Percentiles rank a stretch among this genome's conserved stretches.
phyloP scores from a whole-genome alignment of 2,113 vertebrate species.

The Thamnaconus septentrionalis region DNA sequence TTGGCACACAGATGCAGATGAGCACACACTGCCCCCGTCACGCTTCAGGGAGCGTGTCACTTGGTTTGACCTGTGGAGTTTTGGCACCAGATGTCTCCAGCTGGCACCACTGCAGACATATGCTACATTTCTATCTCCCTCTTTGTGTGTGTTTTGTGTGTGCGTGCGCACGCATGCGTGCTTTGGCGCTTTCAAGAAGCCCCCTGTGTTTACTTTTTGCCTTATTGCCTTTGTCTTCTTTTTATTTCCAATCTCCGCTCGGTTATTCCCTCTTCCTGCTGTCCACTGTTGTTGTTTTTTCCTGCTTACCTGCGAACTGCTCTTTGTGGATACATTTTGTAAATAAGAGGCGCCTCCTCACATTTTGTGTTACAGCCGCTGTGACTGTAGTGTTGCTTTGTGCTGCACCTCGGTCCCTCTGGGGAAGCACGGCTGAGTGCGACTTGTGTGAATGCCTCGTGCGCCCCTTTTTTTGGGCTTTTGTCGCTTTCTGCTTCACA shows the following conservation, averaged over 20 bases:
- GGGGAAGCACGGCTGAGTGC: slow-evolving; percentile 14
- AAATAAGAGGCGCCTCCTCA: slow-evolving; percentile 40
- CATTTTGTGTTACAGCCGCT: slow-evolving; percentile 24
- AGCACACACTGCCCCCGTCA: slow-evolving; percentile 31
- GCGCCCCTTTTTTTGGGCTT: slow-evolving; percentile 3
- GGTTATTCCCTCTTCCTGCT: slow-evolving; percentile 9
- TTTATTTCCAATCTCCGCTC: slow-evolving; percentile 53
- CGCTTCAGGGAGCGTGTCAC: slow-evolving; percentile 67
- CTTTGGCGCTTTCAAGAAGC: slow-evolving; percentile 50
- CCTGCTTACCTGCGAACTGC: slow-evolving; percentile 18
- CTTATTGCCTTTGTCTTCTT: slow-evolving; percentile 66
- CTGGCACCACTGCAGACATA: slow-evolving; percentile 74
- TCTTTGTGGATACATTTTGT: slow-evolving; percentile 29
- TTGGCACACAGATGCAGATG: slow-evolving; percentile 36
- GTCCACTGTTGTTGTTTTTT: slow-evolving; percentile 25
- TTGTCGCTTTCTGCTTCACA: not conserved
- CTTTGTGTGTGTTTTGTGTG: slow-evolving; percentile 15
- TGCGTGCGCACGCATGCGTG: slow-evolving; percentile 12
- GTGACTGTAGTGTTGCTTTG: slow-evolving; percentile 39
- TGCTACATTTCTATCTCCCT: slow-evolving; percentile 58
- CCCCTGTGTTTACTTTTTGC: slow-evolving; percentile 52
- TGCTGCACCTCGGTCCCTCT: slow-evolving; percentile 20
- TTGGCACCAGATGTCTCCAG: slow-evolving; percentile 77
- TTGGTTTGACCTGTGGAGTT: slow-evolving; percentile 76
- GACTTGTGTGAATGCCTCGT: slow-evolving; percentile 13